phyloP scores from a whole-genome alignment of 2,113 vertebrate species.

The Scortum barcoo region DNA sequence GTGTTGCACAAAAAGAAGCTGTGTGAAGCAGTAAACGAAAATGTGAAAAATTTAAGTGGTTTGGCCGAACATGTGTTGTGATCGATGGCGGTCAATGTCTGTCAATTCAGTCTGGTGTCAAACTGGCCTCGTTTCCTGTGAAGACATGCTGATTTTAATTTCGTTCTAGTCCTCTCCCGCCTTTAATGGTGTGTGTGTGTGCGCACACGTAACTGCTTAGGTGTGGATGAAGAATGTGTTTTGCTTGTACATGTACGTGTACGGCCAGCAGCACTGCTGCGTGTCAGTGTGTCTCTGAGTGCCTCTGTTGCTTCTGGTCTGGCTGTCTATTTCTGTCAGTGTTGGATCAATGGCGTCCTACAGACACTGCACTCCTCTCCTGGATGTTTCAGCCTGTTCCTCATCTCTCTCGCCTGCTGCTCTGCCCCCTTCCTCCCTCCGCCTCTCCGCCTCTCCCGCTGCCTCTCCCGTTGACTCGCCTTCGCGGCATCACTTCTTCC shows the following conservation, averaged over 20 bases:
- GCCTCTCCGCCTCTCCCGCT: slow-evolving; percentile 15
- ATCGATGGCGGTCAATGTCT: background rate
- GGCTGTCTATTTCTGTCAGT: slow-evolving; percentile 73
- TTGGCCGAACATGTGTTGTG: background rate
- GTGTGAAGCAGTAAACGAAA: background rate
- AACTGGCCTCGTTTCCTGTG: background rate
- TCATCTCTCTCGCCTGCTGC: slow-evolving; percentile 6
- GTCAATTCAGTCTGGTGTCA: slow-evolving; percentile 9
- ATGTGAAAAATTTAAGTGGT: background rate
- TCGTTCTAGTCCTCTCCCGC: background rate
- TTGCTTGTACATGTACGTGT: slow-evolving; percentile 21
- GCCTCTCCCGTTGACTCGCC: slow-evolving; percentile 44
- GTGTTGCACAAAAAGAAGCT: background rate
- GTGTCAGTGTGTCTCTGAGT: slow-evolving; percentile 50
- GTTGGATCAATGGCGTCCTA: slow-evolving; percentile 70
- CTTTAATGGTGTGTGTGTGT: background rate
- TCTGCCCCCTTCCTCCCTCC: slow-evolving; percentile 25
- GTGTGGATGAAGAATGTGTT: slow-evolving; percentile 16
- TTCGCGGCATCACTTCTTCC: slow-evolving; percentile 45
- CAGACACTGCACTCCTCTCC: slow-evolving; percentile 58
- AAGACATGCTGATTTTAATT: background rate
- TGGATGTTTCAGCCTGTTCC: slow-evolving; percentile 58
- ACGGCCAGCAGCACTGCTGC: slow-evolving; percentile 42
- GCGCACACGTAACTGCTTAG: background rate
- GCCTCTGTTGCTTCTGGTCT: slow-evolving; percentile 52